Evolutionary conservation across 1,140 invertebrate species (phyloP).

Genomic region (Pantala flavescens): DNA sequence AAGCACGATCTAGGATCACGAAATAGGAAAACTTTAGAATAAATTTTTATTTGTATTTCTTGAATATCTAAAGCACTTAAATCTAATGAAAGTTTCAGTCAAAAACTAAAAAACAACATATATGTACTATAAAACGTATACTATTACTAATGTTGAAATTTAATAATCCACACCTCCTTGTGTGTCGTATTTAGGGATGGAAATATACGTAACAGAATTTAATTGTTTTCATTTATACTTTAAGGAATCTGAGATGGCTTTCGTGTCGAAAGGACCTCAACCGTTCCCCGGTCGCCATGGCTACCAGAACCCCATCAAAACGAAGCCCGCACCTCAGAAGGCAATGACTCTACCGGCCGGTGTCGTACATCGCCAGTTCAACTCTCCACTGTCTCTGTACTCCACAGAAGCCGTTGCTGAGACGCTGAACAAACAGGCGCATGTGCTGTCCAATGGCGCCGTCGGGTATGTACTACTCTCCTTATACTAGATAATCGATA

Average conservation of each 20-base stretch:
- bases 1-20: too few relatives aligned
- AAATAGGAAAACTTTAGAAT: too few relatives aligned
- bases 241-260: neutral
- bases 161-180: too few relatives aligned
- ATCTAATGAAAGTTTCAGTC: too few relatives aligned
- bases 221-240: too few relatives aligned
- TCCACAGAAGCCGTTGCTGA: slow-evolving; percentile 70
- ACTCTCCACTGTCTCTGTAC: slow-evolving; percentile 77
- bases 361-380: slow-evolving; percentile 78
- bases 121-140: too few relatives aligned
- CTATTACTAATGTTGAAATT: too few relatives aligned
- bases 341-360: neutral
- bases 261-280: neutral
- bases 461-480: slow-evolving; percentile 51
- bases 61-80: too few relatives aligned
- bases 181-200: too few relatives aligned
- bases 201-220: neutral
- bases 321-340: neutral
- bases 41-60: too few relatives aligned
- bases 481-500: too few relatives aligned
- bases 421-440: slow-evolving; percentile 64
- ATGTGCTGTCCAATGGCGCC: slow-evolving; percentile 61
- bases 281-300: neutral
- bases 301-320: neutral
- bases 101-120: too few relatives aligned